Base-by-base conservation (phyloP, 1,140 invertebrate genomes). In the Melitaea cinxia region DNA sequence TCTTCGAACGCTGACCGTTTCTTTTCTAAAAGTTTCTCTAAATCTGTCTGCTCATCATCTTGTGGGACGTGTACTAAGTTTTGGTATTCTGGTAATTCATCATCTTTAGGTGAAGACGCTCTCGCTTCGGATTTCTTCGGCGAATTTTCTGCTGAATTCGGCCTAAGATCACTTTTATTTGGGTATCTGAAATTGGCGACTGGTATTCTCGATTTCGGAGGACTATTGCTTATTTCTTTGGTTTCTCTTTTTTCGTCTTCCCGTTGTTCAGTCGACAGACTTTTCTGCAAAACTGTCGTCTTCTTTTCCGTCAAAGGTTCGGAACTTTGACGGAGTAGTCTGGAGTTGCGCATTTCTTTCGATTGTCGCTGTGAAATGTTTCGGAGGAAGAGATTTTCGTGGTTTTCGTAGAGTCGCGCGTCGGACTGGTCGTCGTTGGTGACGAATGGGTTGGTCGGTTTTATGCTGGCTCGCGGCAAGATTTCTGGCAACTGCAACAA, bases 141-240 rank as follows among this genome's bases (percentile, higher is more conserved):
- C 0, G 89, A 91, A 45, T 75, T 85, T 17, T 91, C 91, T 0
- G 72, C 72, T 0, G 88, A 88, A 10, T 35, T 65, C 3, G 75
- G 65, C 26, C 79, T 76, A 2, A 89, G 45, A 6, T 89, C 88
- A 14, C 79, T 91, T 57, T 90, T 89, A 59, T 91, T 91, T 0
- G 91, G 88, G 56, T 91, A 91, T n/a, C 84, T 75, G 62, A 91
- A 91, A 60, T 89, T 91, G 1, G 91, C 85, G 0, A 91, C 85
- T 0, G 91, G 91, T 42, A 91, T 91, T 15, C 91, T 63, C 2
- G 80, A 89, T 68, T 88, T 91, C 3, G 79, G 87, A 1, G 82
- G 85, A 14, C 82, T 86, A 23, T 80, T 87, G 49, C 81, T 68
- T 10, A 65, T 78, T 0, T 73, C 52, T 45, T 83, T 80, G 0